Evolutionary conservation across 2,113 vertebrate species (phyloP).

Genomic region (Pachycephala philippinensis): DNA sequence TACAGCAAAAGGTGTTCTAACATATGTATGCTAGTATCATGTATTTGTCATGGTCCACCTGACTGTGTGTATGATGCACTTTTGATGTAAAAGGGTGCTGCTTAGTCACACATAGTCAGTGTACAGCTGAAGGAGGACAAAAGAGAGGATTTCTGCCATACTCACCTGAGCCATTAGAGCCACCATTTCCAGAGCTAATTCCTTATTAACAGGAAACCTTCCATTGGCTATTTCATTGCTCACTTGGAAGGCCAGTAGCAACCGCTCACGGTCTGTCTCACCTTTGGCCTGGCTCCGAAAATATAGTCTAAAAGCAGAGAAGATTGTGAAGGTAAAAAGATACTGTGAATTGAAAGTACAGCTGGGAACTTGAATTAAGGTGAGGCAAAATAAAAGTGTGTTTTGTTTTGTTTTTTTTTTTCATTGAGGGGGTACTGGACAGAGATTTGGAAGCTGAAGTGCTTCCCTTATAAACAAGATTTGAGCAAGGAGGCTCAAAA

Average conservation of each 20-base stretch:
- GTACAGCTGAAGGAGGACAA: background rate
- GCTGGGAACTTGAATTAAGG: background rate
- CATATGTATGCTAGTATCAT: background rate
- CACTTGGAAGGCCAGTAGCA: slow-evolving; percentile 86
- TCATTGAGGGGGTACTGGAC: background rate
- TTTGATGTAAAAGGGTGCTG: background rate
- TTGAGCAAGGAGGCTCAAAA: background rate
- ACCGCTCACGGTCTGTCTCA: slow-evolving; percentile 85
- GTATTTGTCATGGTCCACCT: background rate
- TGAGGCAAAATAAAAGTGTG: background rate
- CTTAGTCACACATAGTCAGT: background rate
- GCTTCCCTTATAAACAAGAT: background rate
- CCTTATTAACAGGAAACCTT: slow-evolving; percentile 87
- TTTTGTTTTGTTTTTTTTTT: background rate
- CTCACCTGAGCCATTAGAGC: slow-evolving; percentile 87
- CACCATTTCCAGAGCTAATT: slow-evolving; percentile 86
- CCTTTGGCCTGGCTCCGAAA: slow-evolving; percentile 85
- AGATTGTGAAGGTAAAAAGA: background rate
- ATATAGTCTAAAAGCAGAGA: slow-evolving; percentile 70
- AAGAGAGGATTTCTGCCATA: background rate
- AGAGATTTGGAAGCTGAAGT: background rate
- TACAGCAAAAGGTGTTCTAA: background rate
- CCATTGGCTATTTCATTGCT: slow-evolving; percentile 82
- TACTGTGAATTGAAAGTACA: background rate
- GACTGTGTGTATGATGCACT: background rate